Evolutionary conservation across 2,888 invertebrate genomes (phyloP).

Genomic region (Galerucella calmariensis): DNA sequence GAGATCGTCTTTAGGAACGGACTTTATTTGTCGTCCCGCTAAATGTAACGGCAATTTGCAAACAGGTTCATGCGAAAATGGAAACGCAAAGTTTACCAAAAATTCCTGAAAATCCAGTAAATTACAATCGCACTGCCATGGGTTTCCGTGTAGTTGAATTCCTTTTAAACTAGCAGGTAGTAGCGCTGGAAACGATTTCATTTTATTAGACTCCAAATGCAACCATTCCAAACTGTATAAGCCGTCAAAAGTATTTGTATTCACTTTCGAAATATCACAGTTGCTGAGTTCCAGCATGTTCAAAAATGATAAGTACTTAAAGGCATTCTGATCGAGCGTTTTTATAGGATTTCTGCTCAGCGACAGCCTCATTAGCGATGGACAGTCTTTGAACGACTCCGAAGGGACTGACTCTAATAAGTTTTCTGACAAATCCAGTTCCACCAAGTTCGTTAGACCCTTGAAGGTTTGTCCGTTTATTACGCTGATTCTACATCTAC

Average conservation of each 20-base stretch:
- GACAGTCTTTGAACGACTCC: slow-evolving; percentile 80
- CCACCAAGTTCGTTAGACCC: slow-evolving; percentile 87
- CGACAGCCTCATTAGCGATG: slow-evolving; percentile 84
- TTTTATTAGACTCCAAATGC: slow-evolving; percentile 82
- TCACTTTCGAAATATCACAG: slow-evolving; percentile 81
- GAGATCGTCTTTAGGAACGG: slow-evolving; percentile 75
- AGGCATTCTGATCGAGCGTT: slow-evolving; percentile 76
- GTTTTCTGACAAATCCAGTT: slow-evolving; percentile 88
- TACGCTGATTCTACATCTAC: slow-evolving; percentile 80
- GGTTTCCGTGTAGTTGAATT: slow-evolving; percentile 85
- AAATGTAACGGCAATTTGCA: slow-evolving; percentile 79
- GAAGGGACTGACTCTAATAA: slow-evolving; percentile 81
- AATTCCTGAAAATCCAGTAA: slow-evolving; percentile 81
- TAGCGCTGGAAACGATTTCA: slow-evolving; percentile 76
- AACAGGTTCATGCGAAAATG: slow-evolving; percentile 81
- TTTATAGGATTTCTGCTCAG: slow-evolving; percentile 86
- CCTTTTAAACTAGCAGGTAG: slow-evolving; percentile 83
- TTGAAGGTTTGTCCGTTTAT: slow-evolving; percentile 85
- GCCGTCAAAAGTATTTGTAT: slow-evolving; percentile 83
- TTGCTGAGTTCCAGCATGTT: slow-evolving; percentile 84
- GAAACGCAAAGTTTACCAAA: slow-evolving; percentile 80
- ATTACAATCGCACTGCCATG: slow-evolving; percentile 90
- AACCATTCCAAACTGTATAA: slow-evolving; percentile 86
- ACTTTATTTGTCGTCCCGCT: slow-evolving; percentile 70
- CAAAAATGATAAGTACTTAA: slow-evolving; percentile 79